Evolutionary conservation across 1,140 invertebrate species (phyloP), one percentile per base, ranked within the genome.

Genomic region (Dufourea novaeangliae): DNA sequence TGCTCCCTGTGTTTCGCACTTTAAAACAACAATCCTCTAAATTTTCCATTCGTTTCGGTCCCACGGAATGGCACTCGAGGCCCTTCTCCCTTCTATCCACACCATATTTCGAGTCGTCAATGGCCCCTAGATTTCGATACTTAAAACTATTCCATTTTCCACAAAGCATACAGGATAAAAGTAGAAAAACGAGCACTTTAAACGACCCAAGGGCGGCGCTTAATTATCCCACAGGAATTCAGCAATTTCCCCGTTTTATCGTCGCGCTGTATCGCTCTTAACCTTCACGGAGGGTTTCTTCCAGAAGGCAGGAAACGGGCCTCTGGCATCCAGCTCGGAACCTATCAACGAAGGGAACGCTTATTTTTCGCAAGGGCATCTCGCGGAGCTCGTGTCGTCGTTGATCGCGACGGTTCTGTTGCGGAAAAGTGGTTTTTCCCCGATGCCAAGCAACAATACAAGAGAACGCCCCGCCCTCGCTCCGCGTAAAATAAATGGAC

Each of bases 401-500:
- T 56, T 25, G 52, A n/a, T n/a, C n/a, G n/a, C n/a, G n/a, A n/a
- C 41, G 69, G 50, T 34, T 20, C 27, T 32, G 50, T 20, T 70
- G 72, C 46, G 64, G 70, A 57, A 78, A 81, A 80, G 64, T 50
- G 64, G 57, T 81, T 80, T 73, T 50, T 50, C 46, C n/a, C 66
- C 39, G 20, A 62, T 41, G 57, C 46, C 67, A 70, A 72, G 68
- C 62, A 54, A 78, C 74, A 80, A 79, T 77, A 39, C 57, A 61
- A 20, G 44, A 20, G n/a, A n/a, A 50, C 20, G 46, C 2, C 41
- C n/a, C 29, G 66, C 14, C 46, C 46, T 32, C 54, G 80, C 20
- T 39, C n/a, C 62, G 63, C 66, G 74, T 87, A 83, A 89, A 90
- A 87, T 89, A 89, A 89, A 90, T 90, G 84, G 86, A 72, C 82